Percentiles rank a stretch among this genome's conserved stretches.
These are phyloP conservation scores for Phaethornis superciliosus DNA, from an alignment of 2,113 vertebrate species.

Conservation along the genomic window DNA sequence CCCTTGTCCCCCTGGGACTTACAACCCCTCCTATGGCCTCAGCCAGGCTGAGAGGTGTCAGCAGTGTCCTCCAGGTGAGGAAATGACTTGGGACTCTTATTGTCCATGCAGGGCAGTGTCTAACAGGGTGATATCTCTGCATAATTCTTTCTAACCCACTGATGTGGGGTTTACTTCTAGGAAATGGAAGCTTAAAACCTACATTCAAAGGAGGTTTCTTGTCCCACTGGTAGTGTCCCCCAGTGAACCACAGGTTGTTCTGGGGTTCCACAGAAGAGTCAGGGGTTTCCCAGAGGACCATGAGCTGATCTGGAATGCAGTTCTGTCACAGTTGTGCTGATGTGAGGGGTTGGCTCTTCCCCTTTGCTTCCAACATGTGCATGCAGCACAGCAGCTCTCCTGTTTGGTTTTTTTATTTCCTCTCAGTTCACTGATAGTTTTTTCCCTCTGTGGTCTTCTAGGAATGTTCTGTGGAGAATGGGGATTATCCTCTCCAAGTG, in stretches of 20 bases:
- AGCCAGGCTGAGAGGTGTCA: slow-evolving; percentile 80
- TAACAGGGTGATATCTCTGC: background rate
- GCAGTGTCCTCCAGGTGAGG: slow-evolving; percentile 84
- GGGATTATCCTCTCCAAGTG: slow-evolving; percentile 81
- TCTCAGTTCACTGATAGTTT: background rate
- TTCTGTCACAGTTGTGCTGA: background rate
- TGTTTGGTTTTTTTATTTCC: too few species aligned
- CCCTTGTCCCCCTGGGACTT: slow-evolving; percentile 84
- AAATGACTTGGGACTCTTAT: accelerated
- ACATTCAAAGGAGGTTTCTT: background rate
- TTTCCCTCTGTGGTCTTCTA: slow-evolving; percentile 10
- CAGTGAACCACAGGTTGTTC: background rate
- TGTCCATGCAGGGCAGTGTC: accelerated
- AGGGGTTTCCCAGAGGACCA: background rate
- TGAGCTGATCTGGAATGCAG: background rate
- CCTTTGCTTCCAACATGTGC: background rate
- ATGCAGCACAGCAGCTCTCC: background rate
- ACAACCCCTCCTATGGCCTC: slow-evolving; percentile 76
- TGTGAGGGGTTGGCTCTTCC: background rate
- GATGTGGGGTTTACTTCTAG: accelerated
- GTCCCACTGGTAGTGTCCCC: background rate
- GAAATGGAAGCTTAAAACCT: background rate
- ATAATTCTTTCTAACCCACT: accelerated
- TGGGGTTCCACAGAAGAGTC: background rate
- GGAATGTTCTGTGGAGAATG: slow-evolving; percentile 85